A percentile compares a stretch with the other conserved stretches of the same genome.
phyloP scores from a whole-genome alignment of 2,113 vertebrate species.

The Myrmophylax atrothorax region DNA sequence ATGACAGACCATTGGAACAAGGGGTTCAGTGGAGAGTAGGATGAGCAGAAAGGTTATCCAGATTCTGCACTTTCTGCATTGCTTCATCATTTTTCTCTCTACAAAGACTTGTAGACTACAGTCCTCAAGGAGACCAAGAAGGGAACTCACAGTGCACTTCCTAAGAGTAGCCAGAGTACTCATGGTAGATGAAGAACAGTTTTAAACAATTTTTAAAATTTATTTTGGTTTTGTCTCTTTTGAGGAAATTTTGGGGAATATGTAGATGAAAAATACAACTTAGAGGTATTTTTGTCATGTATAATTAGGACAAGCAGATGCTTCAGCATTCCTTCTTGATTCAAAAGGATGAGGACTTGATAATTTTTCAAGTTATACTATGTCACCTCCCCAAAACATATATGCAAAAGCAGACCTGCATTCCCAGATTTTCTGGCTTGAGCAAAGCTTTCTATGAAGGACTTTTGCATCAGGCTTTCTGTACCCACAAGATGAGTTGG shows the following conservation, averaged over 20 bases:
- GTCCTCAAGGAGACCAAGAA: accelerated
- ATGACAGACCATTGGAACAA: neutral
- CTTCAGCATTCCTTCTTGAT: neutral
- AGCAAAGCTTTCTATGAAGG: neutral
- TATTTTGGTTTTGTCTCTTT: neutral
- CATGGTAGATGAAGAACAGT: neutral
- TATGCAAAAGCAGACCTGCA: neutral
- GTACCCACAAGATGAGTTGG: neutral
- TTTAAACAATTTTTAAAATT: neutral
- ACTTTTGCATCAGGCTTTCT: neutral
- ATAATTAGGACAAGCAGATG: neutral
- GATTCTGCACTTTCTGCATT: neutral
- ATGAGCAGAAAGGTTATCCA: neutral
- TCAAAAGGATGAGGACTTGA: neutral
- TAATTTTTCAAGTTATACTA: neutral
- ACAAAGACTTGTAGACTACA: neutral
- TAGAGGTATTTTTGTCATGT: neutral
- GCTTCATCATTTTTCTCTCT: neutral
- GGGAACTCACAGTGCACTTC: neutral
- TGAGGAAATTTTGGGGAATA: neutral
- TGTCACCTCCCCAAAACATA: neutral
- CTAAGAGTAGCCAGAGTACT: neutral
- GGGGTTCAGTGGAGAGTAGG: neutral
- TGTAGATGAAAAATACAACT: neutral
- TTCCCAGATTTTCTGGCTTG: neutral